phyloP scores from a whole-genome alignment of 2,797 vertebrate genomes.

The Acipenser transmontanus region DNA sequence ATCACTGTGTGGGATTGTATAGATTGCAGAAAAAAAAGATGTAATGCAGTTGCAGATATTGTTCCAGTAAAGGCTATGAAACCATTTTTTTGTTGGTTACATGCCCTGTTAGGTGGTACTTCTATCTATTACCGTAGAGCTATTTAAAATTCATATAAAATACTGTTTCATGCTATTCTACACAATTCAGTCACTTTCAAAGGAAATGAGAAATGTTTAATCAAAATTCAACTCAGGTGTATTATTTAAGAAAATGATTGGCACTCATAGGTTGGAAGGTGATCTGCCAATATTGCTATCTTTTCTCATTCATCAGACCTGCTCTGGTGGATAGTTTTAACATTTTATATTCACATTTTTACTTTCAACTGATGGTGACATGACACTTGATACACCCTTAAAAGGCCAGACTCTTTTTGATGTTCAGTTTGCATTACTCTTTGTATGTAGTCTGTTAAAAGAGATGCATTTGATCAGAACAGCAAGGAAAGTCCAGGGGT shows the following conservation, averaged over 20 bases:
- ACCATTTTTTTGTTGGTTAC: no score
- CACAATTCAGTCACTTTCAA: background rate
- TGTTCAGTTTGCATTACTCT: background rate
- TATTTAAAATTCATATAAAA: constrained; percentile 3
- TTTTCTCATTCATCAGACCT: constrained; percentile 42
- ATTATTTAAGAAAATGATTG: constrained; percentile 1
- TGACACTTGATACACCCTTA: background rate
- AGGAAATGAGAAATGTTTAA: constrained; percentile 7
- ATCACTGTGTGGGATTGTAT: no score
- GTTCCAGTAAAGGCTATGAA: no score
- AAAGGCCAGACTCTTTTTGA: background rate
- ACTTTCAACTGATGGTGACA: background rate
- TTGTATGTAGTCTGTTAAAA: no score
- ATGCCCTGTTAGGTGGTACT: background rate
- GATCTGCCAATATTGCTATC: constrained; percentile 43
- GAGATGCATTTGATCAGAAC: no score
- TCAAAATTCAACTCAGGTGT: constrained; percentile 7
- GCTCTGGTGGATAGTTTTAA: constrained; percentile 13
- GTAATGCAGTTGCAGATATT: no score
- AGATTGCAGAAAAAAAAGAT: no score
- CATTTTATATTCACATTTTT: background rate
- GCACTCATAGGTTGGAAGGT: background rate
- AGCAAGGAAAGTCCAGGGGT: no score
- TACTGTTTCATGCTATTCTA: background rate
- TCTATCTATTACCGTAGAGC: background rate